These are phyloP conservation scores for Hylaea fasciaria DNA, from an alignment of 2,888 invertebrate species.

Conservation along the genomic window DNA sequence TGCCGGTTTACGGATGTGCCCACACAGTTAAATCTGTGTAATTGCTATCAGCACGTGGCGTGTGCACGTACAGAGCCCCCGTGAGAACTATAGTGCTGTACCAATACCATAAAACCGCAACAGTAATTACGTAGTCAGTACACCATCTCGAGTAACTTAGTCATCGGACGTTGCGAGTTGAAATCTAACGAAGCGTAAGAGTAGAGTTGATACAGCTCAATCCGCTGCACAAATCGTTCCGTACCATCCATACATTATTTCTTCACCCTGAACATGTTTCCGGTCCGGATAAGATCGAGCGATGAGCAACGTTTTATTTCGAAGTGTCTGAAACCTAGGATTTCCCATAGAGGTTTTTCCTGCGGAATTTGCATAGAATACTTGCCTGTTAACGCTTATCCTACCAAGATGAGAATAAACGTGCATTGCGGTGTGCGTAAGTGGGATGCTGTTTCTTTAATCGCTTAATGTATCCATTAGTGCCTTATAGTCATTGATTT, in stretches of 20 bases:
- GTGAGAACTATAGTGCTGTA: conserved; percentile 49
- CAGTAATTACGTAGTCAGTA: conserved; percentile 5
- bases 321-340: too few species aligned
- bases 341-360: too few species aligned
- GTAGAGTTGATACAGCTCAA: neutral
- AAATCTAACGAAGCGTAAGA: neutral
- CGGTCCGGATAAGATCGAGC: too few species aligned
- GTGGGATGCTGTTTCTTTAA: neutral
- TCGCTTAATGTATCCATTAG: conserved; percentile 26
- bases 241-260: too few species aligned
- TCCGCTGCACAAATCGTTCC: too few species aligned
- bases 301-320: too few species aligned
- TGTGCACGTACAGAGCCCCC: conserved; percentile 60
- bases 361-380: too few species aligned
- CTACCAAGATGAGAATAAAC: too few species aligned
- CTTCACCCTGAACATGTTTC: too few species aligned
- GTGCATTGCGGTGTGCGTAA: too few species aligned
- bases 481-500: too few species aligned
- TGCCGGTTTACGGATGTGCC: conserved; percentile 62
- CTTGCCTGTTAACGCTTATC: too few species aligned
- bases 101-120: conserved; percentile 11
- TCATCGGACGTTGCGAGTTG: neutral
- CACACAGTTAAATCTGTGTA: conserved; percentile 63
- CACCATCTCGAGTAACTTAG: neutral
- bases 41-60: conserved; percentile 68